Percentiles rank a stretch among this genome's conserved stretches.
These are phyloP conservation scores for Trochalopteron elliotii DNA, from an alignment of 2,113 vertebrate species.

Conservation along the genomic window DNA sequence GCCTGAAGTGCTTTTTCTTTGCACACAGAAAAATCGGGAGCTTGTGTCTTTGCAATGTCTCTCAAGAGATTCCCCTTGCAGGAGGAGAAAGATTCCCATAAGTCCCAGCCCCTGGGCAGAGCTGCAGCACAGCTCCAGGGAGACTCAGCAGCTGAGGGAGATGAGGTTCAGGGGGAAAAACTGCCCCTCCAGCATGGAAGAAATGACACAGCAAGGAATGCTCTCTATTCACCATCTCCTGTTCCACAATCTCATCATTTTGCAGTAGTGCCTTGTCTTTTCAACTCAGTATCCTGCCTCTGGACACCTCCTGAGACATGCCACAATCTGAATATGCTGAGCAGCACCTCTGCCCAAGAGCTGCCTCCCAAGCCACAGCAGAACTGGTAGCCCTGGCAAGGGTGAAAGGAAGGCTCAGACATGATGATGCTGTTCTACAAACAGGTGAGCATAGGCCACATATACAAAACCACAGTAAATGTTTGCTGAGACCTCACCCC, in stretches of 20 bases:
- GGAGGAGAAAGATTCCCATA: not conserved
- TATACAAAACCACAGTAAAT: not conserved
- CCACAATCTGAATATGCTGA: accelerated
- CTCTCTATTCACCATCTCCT: not conserved
- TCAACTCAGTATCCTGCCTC: not conserved
- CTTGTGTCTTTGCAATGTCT: not conserved
- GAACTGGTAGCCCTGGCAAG: not conserved
- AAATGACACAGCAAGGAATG: not conserved
- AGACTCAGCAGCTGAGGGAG: not conserved
- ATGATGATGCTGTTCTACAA: not conserved
- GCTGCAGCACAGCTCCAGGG: not conserved
- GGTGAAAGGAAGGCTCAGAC: not conserved
- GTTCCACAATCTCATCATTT: not conserved
- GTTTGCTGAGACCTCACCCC: not conserved
- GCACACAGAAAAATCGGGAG: accelerated
- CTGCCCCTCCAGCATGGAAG: not conserved
- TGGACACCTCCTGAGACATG: not conserved
- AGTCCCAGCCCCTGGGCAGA: not conserved
- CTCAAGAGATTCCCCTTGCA: not conserved
- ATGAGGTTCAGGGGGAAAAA: not conserved
- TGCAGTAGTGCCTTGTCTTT: not conserved
- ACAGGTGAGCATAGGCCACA: not conserved
- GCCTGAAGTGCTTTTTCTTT: not conserved
- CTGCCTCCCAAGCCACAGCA: not conserved
- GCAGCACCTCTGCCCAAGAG: not conserved